Evolutionary conservation across 2,888 invertebrate species (phyloP).

Genomic region (Therioaphis trifolii): DNA sequence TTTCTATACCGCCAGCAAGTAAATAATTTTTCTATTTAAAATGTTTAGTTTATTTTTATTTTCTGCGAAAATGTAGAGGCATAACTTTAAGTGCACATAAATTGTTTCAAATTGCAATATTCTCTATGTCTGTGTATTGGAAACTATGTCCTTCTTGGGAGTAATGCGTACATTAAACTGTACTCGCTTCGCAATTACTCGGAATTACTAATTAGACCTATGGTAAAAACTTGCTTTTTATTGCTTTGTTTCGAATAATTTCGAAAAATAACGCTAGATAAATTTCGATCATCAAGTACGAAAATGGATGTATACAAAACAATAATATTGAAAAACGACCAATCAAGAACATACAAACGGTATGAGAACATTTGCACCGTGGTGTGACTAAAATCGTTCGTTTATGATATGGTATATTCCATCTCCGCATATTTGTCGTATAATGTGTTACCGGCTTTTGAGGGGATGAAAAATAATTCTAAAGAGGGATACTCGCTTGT

Average conservation of each 20-base stretch:
- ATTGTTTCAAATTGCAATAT: background rate
- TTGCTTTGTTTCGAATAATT: too few species aligned
- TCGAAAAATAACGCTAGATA: too few species aligned
- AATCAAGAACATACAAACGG: background rate
- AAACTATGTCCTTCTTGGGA: too few species aligned
- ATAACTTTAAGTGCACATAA: background rate
- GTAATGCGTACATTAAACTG: too few species aligned
- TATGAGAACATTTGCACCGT: too few species aligned
- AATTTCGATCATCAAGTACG: too few species aligned
- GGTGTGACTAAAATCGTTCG: background rate
- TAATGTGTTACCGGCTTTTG: background rate
- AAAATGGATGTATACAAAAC: too few species aligned
- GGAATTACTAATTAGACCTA: too few species aligned
- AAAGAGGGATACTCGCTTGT: background rate
- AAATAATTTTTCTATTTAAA: slow-evolving; percentile 53
- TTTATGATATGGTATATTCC: background rate
- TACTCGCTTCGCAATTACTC: too few species aligned
- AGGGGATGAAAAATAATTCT: background rate
- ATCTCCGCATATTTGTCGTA: background rate
- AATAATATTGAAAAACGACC: too few species aligned
- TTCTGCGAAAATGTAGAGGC: background rate
- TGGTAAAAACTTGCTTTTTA: too few species aligned
- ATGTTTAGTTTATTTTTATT: background rate
- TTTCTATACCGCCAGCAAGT: slow-evolving; percentile 47
- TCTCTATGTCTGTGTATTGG: too few species aligned